Conservation (phyloP, 2,113 vertebrate genomes). For the Apaloderma vittatum region DNA sequence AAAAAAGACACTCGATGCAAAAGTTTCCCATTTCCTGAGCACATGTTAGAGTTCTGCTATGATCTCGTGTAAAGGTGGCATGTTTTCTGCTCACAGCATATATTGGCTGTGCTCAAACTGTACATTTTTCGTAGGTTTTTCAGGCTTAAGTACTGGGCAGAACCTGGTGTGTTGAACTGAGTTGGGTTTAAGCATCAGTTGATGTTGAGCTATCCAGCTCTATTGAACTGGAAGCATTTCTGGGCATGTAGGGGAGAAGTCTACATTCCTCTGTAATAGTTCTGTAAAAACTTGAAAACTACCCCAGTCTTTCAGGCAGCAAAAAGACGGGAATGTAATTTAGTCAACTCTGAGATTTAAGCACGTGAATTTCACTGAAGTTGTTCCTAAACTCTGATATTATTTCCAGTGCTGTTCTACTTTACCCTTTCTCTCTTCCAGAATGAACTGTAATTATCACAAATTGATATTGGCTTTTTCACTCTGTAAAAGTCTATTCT, state of each 20-base stretch:
- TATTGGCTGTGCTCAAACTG: neutral
- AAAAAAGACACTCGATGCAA: neutral
- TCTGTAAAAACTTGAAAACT: neutral
- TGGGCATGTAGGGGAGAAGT: fast-evolving
- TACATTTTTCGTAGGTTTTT: neutral
- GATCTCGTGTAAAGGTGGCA: neutral
- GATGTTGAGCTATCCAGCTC: neutral
- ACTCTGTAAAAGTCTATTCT: neutral
- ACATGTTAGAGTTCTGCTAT: neutral
- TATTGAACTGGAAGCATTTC: neutral
- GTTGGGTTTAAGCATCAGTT: neutral
- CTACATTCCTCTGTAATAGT: fast-evolving
- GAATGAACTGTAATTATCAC: neutral
- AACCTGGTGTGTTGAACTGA: neutral
- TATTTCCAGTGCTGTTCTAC: neutral
- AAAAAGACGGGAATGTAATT: neutral
- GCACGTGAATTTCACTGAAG: neutral
- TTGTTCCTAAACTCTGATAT: neutral
- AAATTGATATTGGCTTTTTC: neutral
- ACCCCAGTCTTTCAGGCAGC: neutral
- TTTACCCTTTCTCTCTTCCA: neutral
- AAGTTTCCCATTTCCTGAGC: neutral
- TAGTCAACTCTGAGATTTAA: neutral
- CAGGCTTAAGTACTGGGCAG: neutral
- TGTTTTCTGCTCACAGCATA: neutral